Base-by-base conservation (phyloP, 2,888 invertebrate genomes). In the Aleiodes leptofemur region DNA sequence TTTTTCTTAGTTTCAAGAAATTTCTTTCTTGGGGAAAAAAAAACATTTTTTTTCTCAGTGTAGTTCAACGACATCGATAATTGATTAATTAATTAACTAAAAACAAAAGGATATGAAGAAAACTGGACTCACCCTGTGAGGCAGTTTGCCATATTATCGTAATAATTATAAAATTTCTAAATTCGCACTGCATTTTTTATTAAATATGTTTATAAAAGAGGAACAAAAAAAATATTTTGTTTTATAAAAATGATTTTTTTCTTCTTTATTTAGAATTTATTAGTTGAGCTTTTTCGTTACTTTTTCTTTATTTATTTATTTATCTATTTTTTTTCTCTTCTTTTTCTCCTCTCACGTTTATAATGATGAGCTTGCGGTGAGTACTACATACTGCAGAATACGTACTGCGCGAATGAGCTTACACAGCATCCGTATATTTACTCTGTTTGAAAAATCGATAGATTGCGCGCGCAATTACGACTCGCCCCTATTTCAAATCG, bases 381-480 rank as follows among this genome's bases (percentile, higher is more conserved):
- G 29, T 48, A 66, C 66, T 66, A 66, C 50, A 50, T 66, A 66
- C 66, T 66, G 48, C 66, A 66, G 50, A 29, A 29, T 66, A 48
- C 43, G 23, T 31, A 29, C 50, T 29, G 48, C 66, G 61, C 61
- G 61, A 50, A 50, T 50, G 50, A 48, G 50, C 50, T 23, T 66
- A 4, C 66, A 50, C 66, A 66, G 50, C 23, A 66, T 66, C n/a
- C 50, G 23, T 66, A 50, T 66, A 50, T 50, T 50, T 66, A 48
- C 66, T 53, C 9, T 29, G 14, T 50, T 16, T 23, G 11, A 11
- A 61, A 66, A 66, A 66, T 66, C 66, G 66, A 66, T 66, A 50
- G 31, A 7, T 38, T 29, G 34, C 61, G 61, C 61, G 38, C 61
- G 61, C 61, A 61, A 61, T 34, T 7, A 13, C 38, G 61, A 14